These are phyloP conservation scores for Agapetus fuscipes DNA, from an alignment of 2,888 invertebrate species.

Conservation along the genomic window DNA sequence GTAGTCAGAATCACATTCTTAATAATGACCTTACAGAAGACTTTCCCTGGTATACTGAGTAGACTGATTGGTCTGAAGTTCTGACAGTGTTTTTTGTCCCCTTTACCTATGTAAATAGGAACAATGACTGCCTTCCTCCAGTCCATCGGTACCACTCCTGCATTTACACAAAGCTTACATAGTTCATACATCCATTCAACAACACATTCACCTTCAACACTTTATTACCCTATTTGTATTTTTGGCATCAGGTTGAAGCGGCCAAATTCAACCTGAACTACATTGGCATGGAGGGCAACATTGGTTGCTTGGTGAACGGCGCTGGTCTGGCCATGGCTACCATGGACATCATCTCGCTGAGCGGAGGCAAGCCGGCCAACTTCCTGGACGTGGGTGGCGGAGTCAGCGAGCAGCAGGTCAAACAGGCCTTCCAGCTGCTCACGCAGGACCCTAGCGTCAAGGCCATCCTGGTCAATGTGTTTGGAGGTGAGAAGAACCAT, in stretches of 20 bases:
- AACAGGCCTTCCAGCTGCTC: constrained; percentile 84
- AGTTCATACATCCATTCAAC: too few species aligned
- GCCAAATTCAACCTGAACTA: constrained; percentile 86
- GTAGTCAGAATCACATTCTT: too few species aligned
- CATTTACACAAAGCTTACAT: too few species aligned
- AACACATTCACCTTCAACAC: too few species aligned
- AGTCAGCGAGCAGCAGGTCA: constrained; percentile 90
- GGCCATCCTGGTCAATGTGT: constrained; percentile 94
- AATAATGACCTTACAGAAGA: too few species aligned
- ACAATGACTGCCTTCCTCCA: too few species aligned
- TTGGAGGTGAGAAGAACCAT: constrained; percentile 73
- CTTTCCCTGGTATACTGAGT: too few species aligned
- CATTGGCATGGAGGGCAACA: constrained; percentile 95
- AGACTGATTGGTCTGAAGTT: too few species aligned
- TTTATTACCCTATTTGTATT: too few species aligned
- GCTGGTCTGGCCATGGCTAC: constrained; percentile 99
- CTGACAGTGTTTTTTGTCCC: too few species aligned
- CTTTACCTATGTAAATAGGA: too few species aligned
- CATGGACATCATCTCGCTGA: constrained; percentile 96
- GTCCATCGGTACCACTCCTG: too few species aligned
- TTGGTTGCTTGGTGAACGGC: constrained; percentile 95
- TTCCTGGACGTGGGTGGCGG: constrained; percentile 97
- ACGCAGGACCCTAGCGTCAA: constrained; percentile 83
- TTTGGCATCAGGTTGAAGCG: constrained; percentile 84
- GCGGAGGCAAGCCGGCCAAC: constrained; percentile 96